Base-by-base conservation (phyloP, 2,888 invertebrate genomes). In the Allolobophora icterica region DNA sequence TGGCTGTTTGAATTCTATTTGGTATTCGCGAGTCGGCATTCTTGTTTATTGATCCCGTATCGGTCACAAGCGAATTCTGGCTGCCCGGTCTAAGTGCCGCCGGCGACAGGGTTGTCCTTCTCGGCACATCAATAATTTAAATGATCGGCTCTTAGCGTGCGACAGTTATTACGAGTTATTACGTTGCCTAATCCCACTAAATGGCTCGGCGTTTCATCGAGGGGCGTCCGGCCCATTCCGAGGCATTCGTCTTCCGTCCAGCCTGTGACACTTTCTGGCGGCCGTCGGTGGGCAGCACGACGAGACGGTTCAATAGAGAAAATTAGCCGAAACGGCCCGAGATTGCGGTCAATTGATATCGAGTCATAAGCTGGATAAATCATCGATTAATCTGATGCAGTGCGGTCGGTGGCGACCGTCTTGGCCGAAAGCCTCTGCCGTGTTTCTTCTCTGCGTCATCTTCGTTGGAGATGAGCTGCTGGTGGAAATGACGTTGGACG, bases 41-140 rank as follows among this genome's bases (percentile, higher is more conserved):
- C 71, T n/a, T 71, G 30, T 71, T 71, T 71, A 71, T 71, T 71
- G 71, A 71, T 71, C 71, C n/a, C 71, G 30, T 71, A 11, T 30
- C n/a, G 30, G 71, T 71, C n/a, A 13, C 71, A 71, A n/a, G n/a
- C 71, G 71, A 71, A n/a, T 71, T 71, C 71, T 3, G 30, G 71
- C 30, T 5, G 71, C 17, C 71, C n/a, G 71, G 8, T n/a, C 71
- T 71, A 71, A 71, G 71, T 71, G 71, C 71, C 71, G 11, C n/a
- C 71, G 71, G 30, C 52, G 52, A 4, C 52, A 0, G 52, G 24
- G 3, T 0, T 11, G 71, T 71, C 71, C 30, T n/a, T n/a, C 71
- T 71, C 71, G 71, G 71, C 71, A 71, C 71, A 71, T 71, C 71
- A 71, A 71, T 71, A 71, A 71, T 71, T 71, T 71, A 71, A 71